Evolutionary conservation across 2,888 invertebrate genomes (phyloP), one percentile per base, ranked within the genome.

Genomic region (Eudasyphora cyanicolor): DNA sequence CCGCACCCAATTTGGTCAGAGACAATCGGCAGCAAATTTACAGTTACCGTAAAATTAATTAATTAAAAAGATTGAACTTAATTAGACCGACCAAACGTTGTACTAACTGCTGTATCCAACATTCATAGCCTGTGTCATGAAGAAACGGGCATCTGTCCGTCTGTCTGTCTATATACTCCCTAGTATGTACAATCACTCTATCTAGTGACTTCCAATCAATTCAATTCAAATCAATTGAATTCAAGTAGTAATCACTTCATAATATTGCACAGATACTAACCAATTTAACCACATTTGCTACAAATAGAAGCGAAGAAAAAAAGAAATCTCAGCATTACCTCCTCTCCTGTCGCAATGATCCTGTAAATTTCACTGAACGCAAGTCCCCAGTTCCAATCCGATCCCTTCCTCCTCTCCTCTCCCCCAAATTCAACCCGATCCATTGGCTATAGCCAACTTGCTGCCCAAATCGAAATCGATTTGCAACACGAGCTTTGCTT

Each of bases 1-100:
- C 84, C 84, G 84, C 85, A 81, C 84, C 84, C 84, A 84, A 75
- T 74, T 84, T 67, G 71, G 85, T 82, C 85, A 64, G 54, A 67
- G 79, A 54, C 86, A 86, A 88, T 85, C 89, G 88, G 86, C 85
- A 82, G 82, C 81, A 86, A 89, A 88, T 90, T 89, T 89, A 90
- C 90, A 90, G 90, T 90, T 90, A 90, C 87, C 89, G 91, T 89
- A 90, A 64, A 90, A 91, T 90, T 91, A 90, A 90, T 90, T 90
- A 90, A 90, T 86, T 87, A 89, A 89, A 88, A 57, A 57, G 57
- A 74, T 77, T 77, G 79, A 83, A 83, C 83, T 77, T 80, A 83
- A 83, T 79, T 83, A 83, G 83, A 77, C 74, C 19, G 35, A 27
- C 21, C 57, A 70, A 75, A 79, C 57, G 51, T 27, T 12, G 45